A percentile compares a stretch with the other conserved stretches of the same genome.
These are phyloP conservation scores for Priapulus caudatus DNA, from an alignment of 2,888 invertebrate genomes.

Conservation along the genomic window DNA sequence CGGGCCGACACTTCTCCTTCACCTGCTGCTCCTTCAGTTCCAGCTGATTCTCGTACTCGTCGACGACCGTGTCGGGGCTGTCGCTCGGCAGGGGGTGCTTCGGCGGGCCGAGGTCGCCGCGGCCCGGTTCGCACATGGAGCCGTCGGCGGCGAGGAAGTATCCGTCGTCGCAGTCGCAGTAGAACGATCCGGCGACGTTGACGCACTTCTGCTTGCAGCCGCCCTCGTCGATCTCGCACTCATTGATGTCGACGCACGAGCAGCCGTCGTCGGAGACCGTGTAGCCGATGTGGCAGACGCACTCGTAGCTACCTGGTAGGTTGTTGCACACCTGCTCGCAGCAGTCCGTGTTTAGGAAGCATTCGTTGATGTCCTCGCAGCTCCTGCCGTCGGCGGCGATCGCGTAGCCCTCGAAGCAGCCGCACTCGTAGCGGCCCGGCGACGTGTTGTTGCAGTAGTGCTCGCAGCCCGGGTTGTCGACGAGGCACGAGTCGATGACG, in stretches of 20 bases:
- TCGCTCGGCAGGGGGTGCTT: neutral
- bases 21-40: no score
- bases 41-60: neutral
- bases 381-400: slow-evolving; percentile 22
- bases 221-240: slow-evolving; percentile 48
- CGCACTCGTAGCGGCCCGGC: slow-evolving; percentile 44
- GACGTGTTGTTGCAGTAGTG: slow-evolving; percentile 46
- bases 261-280: slow-evolving; percentile 28
- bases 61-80: neutral
- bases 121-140: no score
- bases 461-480: neutral
- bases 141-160: slow-evolving; percentile 50
- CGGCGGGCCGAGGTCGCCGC: neutral
- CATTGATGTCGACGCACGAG: slow-evolving; percentile 39
- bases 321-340: slow-evolving; percentile 54
- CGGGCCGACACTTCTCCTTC: slow-evolving; percentile 39
- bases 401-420: slow-evolving; percentile 40
- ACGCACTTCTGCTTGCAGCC: slow-evolving; percentile 53
- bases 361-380: slow-evolving; percentile 44
- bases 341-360: slow-evolving; percentile 47
- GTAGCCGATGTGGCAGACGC: slow-evolving; percentile 42
- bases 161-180: slow-evolving; percentile 42
- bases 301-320: slow-evolving; percentile 44
- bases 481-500: slow-evolving; percentile 18
- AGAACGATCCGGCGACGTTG: slow-evolving; percentile 46